A percentile compares a stretch with the other conserved stretches of the same genome.
phyloP scores from a whole-genome alignment of 2,888 invertebrate genomes.

The Sinhomidia bicolor region DNA sequence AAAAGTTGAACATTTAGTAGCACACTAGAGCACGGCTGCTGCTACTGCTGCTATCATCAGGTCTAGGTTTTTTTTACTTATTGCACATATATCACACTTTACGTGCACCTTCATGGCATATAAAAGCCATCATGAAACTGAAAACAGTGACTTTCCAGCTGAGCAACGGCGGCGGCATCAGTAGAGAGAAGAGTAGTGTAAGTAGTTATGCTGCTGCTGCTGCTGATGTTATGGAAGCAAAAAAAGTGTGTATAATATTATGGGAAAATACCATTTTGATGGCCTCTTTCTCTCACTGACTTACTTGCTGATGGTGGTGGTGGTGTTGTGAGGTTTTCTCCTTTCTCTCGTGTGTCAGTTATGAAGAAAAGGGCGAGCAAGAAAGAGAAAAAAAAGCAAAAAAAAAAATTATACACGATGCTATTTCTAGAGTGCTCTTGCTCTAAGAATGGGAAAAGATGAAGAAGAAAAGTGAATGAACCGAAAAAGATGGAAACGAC shows the following conservation, averaged over 20 bases:
- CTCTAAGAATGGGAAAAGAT: neutral
- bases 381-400: neutral
- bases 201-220: conserved; percentile 22
- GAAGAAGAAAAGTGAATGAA: conserved; percentile 28
- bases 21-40: neutral
- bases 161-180: conserved; percentile 23
- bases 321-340: neutral
- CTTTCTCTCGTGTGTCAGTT: conserved; percentile 8
- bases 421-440: neutral
- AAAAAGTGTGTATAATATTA: neutral
- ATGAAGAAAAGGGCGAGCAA: conserved; percentile 13
- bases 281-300: conserved; percentile 1
- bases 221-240: neutral
- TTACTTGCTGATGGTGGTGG: neutral
- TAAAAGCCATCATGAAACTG: conserved; percentile 57
- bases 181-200: neutral
- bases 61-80: conserved; percentile 42
- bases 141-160: conserved; percentile 48
- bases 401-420: conserved; percentile 61
- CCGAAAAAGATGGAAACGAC: conserved; percentile 1
- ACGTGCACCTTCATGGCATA: conserved; percentile 45
- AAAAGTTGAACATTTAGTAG: conserved; percentile 33
- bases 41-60: neutral
- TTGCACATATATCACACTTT: conserved; percentile 56
- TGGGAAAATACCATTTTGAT: conserved; percentile 47